Evolutionary conservation across 1,140 invertebrate genomes (phyloP).

Genomic region (Neotoxoptera formosana): DNA sequence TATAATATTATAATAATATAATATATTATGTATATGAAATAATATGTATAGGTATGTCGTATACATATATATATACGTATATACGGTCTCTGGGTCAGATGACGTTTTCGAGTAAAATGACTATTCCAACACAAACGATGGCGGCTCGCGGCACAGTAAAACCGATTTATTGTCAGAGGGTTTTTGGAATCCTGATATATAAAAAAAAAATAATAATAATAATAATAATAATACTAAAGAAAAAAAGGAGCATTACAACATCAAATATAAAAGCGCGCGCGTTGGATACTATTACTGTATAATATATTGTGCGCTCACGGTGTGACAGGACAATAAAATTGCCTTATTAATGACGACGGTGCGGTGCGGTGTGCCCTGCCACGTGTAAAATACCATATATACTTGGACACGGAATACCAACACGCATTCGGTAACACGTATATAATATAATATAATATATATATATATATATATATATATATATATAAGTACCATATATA

Average conservation of each 20-base stretch:
- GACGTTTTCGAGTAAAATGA: slow-evolving; percentile 24
- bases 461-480: background rate
- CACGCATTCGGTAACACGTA: background rate
- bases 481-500: too few species aligned
- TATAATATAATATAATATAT: background rate
- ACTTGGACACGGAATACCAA: slow-evolving; percentile 24
- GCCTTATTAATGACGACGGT: slow-evolving; percentile 43
- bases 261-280: background rate
- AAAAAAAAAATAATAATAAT: background rate
- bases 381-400: slow-evolving; percentile 32
- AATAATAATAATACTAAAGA: background rate
- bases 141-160: background rate
- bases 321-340: slow-evolving; percentile 55
- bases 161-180: slow-evolving; percentile 20
- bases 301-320: background rate
- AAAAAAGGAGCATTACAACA: background rate
- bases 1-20: background rate
- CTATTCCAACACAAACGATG: background rate
- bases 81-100: background rate
- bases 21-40: background rate
- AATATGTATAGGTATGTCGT: background rate
- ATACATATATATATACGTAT: too few species aligned
- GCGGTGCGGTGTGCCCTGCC: background rate
- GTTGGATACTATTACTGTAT: background rate
- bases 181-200: background rate